Evolutionary conservation across 2,888 invertebrate species (phyloP), one percentile per base, ranked within the genome.

Genomic region (Noctua fimbriata): DNA sequence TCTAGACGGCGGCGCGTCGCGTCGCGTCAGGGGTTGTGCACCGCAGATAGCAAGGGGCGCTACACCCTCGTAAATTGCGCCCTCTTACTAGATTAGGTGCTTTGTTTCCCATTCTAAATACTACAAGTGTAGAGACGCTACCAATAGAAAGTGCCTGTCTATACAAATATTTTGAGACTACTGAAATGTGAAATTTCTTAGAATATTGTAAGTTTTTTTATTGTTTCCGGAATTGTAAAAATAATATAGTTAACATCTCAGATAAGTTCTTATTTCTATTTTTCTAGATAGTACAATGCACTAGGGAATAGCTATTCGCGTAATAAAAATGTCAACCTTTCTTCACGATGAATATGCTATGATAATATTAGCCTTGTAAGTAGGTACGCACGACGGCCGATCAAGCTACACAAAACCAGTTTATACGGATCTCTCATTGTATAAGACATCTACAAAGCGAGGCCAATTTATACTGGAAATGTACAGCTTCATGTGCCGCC

Each of bases 81-180:
- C 89, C 90, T 87, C 88, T 90, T 88, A 90, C 89, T 89, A 90
- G 92, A 93, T 93, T 92, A 91, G 89, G 92, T 91, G 92, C 90
- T 92, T 92, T 93, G 92, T 92, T 90, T 90, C 88, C 88, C 86
- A 87, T 86, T 89, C 88, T 89, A 89, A 89, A 87, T 89, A 86
- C 81, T 86, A 84, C 88, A 90, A 90, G 90, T 89, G 85, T 76
- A 80, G 69, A 69, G 77, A 76, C 36, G 84, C 77, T 82, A 81
- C 82, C 70, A 85, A 83, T 70, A 85, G 73, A 73, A 73, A 69
- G 49, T 60, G 69, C 58, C 58, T 85, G 36, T 28, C 2, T 69
- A 44, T 28, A 81, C 69, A 87, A 87, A 84, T 88, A 81, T 89
- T 83, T 82, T 74, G 55, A 69, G 44, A 75, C 58, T 79, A 79